Conservation (phyloP, 1,140 invertebrate species). For the Anastrepha obliqua region DNA sequence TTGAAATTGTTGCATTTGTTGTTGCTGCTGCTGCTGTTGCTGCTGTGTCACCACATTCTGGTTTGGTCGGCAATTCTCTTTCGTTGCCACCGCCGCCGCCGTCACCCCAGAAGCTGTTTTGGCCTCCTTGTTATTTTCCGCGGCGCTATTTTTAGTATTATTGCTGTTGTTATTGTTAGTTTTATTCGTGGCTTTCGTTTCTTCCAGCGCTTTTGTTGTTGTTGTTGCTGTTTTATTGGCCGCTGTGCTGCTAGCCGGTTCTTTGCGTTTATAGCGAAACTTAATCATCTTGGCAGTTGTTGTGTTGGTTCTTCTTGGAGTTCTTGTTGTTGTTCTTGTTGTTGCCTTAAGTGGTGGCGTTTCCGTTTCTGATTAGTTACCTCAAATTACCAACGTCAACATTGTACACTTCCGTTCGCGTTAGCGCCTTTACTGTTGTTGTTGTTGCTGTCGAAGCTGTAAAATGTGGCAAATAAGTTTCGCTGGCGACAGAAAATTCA, state of each 20-base stretch:
- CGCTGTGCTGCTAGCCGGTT: slow-evolving; percentile 67
- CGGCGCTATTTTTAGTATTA: slow-evolving; percentile 22
- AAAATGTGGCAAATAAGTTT: slow-evolving; percentile 52
- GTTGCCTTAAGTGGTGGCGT: slow-evolving; percentile 15
- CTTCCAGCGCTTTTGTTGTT: slow-evolving; percentile 49
- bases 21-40: slow-evolving; percentile 38
- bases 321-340: slow-evolving; percentile 38
- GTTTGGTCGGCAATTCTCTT: slow-evolving; percentile 19
- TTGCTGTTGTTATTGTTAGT: slow-evolving; percentile 42
- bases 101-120: neutral
- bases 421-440: slow-evolving; percentile 6
- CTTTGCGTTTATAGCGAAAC: slow-evolving; percentile 80
- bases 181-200: slow-evolving; percentile 20
- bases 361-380: slow-evolving; percentile 46
- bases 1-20: neutral
- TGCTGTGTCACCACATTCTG: neutral
- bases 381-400: slow-evolving; percentile 21
- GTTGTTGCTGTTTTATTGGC: slow-evolving; percentile 6
- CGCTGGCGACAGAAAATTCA: slow-evolving; percentile 33
- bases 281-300: slow-evolving; percentile 76
- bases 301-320: slow-evolving; percentile 28
- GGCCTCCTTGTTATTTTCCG: neutral
- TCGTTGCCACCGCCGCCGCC: no score
- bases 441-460: slow-evolving; percentile 39
- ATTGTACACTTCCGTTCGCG: slow-evolving; percentile 28